Evolutionary conservation across 2,888 invertebrate genomes (phyloP).

Genomic region (Chalcis sispes): DNA sequence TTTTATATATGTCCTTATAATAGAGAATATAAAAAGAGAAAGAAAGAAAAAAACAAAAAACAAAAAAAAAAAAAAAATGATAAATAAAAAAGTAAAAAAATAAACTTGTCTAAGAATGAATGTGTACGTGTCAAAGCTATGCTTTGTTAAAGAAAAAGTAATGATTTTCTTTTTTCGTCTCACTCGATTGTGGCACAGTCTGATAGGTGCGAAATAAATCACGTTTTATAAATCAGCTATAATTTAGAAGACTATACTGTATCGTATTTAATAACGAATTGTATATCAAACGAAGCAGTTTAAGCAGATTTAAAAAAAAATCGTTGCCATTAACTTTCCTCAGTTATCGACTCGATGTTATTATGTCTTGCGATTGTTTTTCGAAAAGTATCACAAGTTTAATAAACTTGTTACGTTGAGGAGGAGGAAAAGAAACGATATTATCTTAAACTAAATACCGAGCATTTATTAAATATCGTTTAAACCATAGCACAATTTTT

Average conservation of each 20-base stretch:
- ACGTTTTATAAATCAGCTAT: neutral
- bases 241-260: neutral
- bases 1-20: no score
- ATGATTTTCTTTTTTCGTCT: neutral
- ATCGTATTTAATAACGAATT: conserved; percentile 20
- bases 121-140: conserved; percentile 53
- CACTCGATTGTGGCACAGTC: conserved; percentile 1
- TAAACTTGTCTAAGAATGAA: conserved; percentile 38
- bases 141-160: conserved; percentile 30
- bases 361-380: neutral
- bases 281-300: neutral
- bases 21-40: neutral
- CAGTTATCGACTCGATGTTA: neutral
- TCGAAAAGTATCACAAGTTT: neutral
- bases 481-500: neutral
- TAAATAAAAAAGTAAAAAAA: neutral
- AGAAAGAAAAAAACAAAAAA: no score
- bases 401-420: neutral
- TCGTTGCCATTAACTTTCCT: neutral
- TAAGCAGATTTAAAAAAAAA: neutral
- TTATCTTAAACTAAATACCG: neutral
- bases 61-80: neutral
- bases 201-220: neutral
- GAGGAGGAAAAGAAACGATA: neutral
- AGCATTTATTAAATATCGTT: neutral